These are phyloP conservation scores for Leuciscus idus DNA, from an alignment of 2,113 vertebrate species.

Conservation along the genomic window DNA sequence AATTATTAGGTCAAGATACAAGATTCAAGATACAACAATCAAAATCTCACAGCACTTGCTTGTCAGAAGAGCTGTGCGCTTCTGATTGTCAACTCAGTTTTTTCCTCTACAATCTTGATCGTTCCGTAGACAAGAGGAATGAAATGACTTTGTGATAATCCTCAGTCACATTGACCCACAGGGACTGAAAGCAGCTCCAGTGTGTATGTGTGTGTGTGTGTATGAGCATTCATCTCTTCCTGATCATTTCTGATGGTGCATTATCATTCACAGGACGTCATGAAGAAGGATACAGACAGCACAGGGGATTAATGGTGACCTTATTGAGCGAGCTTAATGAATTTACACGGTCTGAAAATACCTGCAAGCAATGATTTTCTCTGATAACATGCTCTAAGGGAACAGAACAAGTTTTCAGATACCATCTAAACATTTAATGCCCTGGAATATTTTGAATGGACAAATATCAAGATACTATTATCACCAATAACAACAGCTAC, in stretches of 20 bases:
- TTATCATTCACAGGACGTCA: constrained; percentile 45
- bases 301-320: constrained; percentile 50
- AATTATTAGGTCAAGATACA: constrained; percentile 23
- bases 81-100: constrained; percentile 37
- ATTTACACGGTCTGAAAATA: constrained; percentile 48
- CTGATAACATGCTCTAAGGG: constrained; percentile 17
- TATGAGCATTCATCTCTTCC: constrained; percentile 35
- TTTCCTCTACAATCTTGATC: constrained; percentile 21
- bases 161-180: constrained; percentile 42
- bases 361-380: constrained; percentile 30
- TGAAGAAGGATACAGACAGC: constrained; percentile 36
- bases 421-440: constrained; percentile 39
- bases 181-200: constrained; percentile 33
- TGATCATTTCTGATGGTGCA: constrained; percentile 22
- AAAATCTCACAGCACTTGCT: too few relatives aligned
- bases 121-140: constrained; percentile 35
- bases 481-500: constrained; percentile 30
- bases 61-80: neutral
- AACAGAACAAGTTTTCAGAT: constrained; percentile 34
- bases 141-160: constrained; percentile 34
- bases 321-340: constrained; percentile 52
- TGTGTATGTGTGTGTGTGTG: constrained; percentile 2
- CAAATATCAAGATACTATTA: constrained; percentile 29
- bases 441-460: constrained; percentile 34
- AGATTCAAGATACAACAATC: neutral